Evolutionary conservation across 2,888 invertebrate species (phyloP), one percentile per base, ranked within the genome.

Genomic region (Drosophila niveifrons): DNA sequence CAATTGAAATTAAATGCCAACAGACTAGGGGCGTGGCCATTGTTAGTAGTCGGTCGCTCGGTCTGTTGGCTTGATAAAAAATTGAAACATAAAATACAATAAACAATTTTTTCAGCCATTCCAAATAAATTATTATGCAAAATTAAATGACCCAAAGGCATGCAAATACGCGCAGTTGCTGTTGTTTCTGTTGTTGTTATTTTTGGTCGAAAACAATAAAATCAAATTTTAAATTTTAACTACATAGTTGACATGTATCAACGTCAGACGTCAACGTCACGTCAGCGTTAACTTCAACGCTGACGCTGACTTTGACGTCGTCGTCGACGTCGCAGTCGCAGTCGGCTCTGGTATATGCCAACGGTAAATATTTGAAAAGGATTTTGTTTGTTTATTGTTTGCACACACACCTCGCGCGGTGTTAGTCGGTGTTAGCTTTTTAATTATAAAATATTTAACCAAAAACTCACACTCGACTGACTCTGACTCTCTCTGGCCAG

Each of bases 361-460:
- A 89, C 78, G 78, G 90, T 90, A 88, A 90, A 90, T 90, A 90
- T 90, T 90, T 90, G 90, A 86, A 90, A 90, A 90, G 90, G 90
- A 90, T 90, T 87, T 90, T 90, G 90, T 90, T 90, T 90, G 90
- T 90, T 90, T 90, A 88, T 89, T 90, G 90, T 90, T 90, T 90
- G 82, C 89, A 85, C 88, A 89, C 87, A 90, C 90, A 90, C 90
- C 88, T 90, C 88, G 80, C 77, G 79, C 80, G 82, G 82, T 90
- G 89, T 88, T 90, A 90, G 88, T 83, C 84, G 87, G 90, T 91
- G 90, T 90, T 91, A 91, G 90, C 91, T 91, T 91, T 91, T 91
- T 90, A 91, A 91, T 90, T 91, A 91, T 91, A 91, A 91, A 91
- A 91, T 91, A 91, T 91, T 91, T 89, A 91, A 90, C 89, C 83